phyloP scores from a whole-genome alignment of 2,888 invertebrate species.

The Troides aeacus region DNA sequence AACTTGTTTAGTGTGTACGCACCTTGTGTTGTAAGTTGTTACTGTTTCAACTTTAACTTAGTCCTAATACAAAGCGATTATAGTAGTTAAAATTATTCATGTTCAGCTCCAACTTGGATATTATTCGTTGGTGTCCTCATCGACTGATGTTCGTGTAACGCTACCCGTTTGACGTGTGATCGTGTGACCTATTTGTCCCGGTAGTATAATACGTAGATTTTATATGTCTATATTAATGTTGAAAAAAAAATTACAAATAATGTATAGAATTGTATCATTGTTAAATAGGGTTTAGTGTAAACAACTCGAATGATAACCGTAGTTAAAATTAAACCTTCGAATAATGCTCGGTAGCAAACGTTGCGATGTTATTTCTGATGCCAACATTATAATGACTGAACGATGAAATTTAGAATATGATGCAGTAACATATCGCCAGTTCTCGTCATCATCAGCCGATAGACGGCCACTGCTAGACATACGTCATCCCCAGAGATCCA shows the following conservation, averaged over 20 bases:
- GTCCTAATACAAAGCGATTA: slow-evolving; percentile 5
- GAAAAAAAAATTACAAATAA: slow-evolving; percentile 3
- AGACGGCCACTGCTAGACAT: too few species aligned
- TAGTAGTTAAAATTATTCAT: not conserved
- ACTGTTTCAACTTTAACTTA: not conserved
- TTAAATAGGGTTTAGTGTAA: slow-evolving; percentile 17
- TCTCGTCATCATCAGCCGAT: too few species aligned
- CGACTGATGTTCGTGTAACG: slow-evolving; percentile 11
- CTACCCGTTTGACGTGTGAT: slow-evolving; percentile 18
- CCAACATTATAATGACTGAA: too few species aligned
- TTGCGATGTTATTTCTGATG: not conserved
- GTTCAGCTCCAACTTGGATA: not conserved
- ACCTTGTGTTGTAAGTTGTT: not conserved
- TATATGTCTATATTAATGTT: slow-evolving; percentile 40
- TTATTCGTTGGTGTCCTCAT: slow-evolving; percentile 8
- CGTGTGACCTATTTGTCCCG: slow-evolving; percentile 37
- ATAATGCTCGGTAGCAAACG: not conserved
- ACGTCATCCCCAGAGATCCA: too few species aligned
- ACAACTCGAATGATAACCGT: slow-evolving; percentile 5
- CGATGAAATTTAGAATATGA: too few species aligned
- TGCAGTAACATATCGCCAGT: too few species aligned
- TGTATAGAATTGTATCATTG: slow-evolving; percentile 26
- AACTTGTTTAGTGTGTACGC: too few species aligned
- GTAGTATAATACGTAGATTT: slow-evolving; percentile 42
- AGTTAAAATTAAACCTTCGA: not conserved